phyloP scores from a whole-genome alignment of 2,888 invertebrate genomes.

The Muschampia plurimacula region DNA sequence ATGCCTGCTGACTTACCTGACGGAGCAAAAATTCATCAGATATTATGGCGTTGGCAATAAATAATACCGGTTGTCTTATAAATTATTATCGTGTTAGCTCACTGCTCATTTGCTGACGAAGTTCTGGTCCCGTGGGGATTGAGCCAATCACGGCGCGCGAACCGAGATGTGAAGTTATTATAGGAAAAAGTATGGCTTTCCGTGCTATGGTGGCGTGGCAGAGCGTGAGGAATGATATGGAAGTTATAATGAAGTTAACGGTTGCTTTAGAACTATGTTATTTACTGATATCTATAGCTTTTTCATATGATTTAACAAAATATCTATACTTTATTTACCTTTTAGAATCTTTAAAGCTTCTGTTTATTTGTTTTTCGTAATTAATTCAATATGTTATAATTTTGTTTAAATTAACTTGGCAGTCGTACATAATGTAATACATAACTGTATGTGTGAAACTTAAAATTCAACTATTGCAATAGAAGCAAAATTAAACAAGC shows the following conservation, averaged over 20 bases:
- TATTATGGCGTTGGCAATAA: slow-evolving; percentile 71
- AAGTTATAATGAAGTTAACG: slow-evolving; percentile 29
- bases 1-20: slow-evolving; percentile 29
- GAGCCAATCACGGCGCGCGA: slow-evolving; percentile 79
- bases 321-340: not conserved
- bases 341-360: too few relatives aligned
- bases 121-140: slow-evolving; percentile 73
- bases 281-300: not conserved
- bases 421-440: too few relatives aligned
- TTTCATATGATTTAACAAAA: not conserved
- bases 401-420: too few relatives aligned
- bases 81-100: slow-evolving; percentile 82
- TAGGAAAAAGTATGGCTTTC: slow-evolving; percentile 63
- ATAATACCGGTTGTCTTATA: slow-evolving; percentile 80
- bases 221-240: slow-evolving; percentile 9
- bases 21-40: slow-evolving; percentile 50
- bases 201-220: slow-evolving; percentile 17
- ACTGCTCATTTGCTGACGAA: slow-evolving; percentile 86
- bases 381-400: too few relatives aligned
- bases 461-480: too few relatives aligned
- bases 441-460: too few relatives aligned
- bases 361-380: too few relatives aligned
- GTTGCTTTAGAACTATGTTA: slow-evolving; percentile 11
- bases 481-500: too few relatives aligned
- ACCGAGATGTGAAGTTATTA: slow-evolving; percentile 76